Conservation (phyloP, 2,888 invertebrate species). For the Eurytoma californica region DNA sequence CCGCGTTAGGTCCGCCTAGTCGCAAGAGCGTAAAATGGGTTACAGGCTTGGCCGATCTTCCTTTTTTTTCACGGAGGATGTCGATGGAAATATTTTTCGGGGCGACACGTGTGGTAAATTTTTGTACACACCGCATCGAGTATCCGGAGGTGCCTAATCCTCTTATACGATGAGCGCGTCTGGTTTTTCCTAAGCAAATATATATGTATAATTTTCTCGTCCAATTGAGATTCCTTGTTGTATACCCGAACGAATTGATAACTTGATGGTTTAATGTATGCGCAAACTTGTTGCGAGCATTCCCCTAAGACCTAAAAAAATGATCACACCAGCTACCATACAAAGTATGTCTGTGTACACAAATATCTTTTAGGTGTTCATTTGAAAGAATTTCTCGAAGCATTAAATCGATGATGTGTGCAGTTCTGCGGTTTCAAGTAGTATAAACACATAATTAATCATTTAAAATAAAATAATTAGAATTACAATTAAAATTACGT, state of each 20-base stretch:
- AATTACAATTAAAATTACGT: neutral
- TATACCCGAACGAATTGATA: constrained; percentile 49
- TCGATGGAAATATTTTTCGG: neutral
- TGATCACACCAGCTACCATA: no score
- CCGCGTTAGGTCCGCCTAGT: constrained; percentile 59
- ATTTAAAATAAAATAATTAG: no score
- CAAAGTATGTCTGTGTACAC: neutral
- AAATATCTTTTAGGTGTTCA: neutral
- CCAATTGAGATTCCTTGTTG: constrained; percentile 1
- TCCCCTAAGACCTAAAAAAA: neutral
- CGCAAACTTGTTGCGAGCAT: constrained; percentile 29
- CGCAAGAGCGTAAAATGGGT: neutral
- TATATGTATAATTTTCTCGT: constrained; percentile 21
- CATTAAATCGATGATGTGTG: no score
- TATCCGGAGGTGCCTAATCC: neutral
- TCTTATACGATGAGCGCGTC: constrained; percentile 52
- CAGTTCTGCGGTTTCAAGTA: no score
- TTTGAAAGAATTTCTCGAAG: no score
- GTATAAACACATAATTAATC: no score
- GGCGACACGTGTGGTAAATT: neutral
- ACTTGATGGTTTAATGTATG: constrained; percentile 46
- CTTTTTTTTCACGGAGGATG: neutral
- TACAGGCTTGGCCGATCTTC: constrained; percentile 2
- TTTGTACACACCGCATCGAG: no score
- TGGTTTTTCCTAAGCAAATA: constrained; percentile 45